Evolutionary conservation across 2,888 invertebrate genomes (phyloP).

Genomic region (Ferrisia virgata): DNA sequence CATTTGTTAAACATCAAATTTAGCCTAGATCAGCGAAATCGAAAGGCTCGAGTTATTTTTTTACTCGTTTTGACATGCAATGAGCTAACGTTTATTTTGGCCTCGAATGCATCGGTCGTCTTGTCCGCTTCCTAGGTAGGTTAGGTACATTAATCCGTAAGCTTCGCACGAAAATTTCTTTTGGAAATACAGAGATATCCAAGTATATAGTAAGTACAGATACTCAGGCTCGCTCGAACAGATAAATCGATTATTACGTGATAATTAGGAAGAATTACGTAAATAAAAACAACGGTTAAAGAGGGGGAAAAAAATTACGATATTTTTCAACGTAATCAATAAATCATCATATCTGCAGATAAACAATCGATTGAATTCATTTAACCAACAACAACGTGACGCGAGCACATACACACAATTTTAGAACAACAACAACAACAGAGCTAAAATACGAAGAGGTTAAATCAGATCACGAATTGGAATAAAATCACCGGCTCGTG

Average conservation of each 20-base stretch:
- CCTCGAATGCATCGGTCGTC: no score
- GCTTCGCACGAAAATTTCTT: background rate
- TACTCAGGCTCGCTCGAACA: background rate
- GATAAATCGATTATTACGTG: background rate
- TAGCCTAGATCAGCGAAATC: no score
- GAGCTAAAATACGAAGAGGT: background rate
- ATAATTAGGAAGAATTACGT: background rate
- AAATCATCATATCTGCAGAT: background rate
- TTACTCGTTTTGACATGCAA: no score
- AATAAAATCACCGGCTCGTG: background rate
- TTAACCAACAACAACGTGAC: background rate
- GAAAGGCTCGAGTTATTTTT: no score
- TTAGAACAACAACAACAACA: background rate
- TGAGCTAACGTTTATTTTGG: no score
- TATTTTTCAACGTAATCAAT: background rate
- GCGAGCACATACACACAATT: background rate
- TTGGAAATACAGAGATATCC: background rate
- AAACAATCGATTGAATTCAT: background rate
- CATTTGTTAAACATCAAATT: no score
- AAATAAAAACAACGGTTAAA: background rate
- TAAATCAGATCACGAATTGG: background rate
- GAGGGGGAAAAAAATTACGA: background rate
- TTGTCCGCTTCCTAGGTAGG: no score
- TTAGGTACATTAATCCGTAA: background rate
- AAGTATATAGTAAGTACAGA: no score